Conservation (phyloP, 2,113 vertebrate genomes). For the Leucopternis melanops region DNA sequence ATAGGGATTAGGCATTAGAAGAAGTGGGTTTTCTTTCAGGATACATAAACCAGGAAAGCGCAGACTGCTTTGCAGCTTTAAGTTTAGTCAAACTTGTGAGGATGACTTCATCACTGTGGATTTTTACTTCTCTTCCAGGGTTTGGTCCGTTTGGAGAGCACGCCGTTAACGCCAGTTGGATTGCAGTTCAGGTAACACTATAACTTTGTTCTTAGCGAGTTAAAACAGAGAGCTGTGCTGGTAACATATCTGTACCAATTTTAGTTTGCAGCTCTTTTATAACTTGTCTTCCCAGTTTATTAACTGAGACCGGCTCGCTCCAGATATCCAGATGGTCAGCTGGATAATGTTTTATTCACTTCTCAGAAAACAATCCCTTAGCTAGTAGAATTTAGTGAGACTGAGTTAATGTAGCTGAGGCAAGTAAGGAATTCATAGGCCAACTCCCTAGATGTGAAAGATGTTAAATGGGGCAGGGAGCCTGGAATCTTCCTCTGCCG, state of each 20-base stretch:
- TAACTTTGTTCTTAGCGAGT: too few relatives aligned
- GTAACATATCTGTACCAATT: fast-evolving
- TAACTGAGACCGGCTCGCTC: background rate
- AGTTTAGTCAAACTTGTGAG: background rate
- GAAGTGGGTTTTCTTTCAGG: background rate
- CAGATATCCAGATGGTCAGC: background rate
- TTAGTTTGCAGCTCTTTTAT: background rate
- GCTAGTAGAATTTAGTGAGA: background rate
- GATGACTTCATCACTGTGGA: background rate
- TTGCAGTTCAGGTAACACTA: slow-evolving; percentile 76
- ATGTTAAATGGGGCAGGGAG: background rate
- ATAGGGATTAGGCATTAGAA: background rate
- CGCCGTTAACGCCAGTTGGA: slow-evolving; percentile 78
- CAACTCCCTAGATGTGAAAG: background rate
- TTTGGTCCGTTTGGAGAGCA: slow-evolving; percentile 81
- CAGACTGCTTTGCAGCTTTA: background rate
- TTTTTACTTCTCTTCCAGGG: slow-evolving; percentile 61
- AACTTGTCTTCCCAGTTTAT: background rate
- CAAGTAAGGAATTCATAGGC: background rate
- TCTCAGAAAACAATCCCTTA: background rate
- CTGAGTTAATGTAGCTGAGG: background rate
- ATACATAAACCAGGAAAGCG: fast-evolving
- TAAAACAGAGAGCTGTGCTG: background rate
- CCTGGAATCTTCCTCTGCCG: background rate
- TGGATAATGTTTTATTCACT: background rate